phyloP scores from a whole-genome alignment of 2,797 vertebrate genomes.

The Harpagifer antarcticus region DNA sequence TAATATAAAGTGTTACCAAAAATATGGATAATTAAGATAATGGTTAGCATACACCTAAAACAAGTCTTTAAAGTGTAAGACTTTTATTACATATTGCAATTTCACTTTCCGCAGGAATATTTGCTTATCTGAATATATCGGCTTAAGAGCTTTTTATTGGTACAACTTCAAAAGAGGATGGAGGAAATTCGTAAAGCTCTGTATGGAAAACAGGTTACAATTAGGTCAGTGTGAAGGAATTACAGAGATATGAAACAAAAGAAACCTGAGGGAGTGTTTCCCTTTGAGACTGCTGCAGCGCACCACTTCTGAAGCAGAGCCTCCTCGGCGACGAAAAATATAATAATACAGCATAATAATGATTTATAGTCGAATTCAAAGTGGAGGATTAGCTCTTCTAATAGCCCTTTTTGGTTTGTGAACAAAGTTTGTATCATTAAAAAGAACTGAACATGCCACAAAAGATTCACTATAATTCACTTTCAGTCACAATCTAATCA shows the following conservation, averaged over 20 bases:
- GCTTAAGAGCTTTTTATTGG: constrained; percentile 12
- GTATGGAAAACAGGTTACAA: constrained; percentile 64
- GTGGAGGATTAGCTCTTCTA: constrained; percentile 23
- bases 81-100: constrained; percentile 6
- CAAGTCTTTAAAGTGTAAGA: constrained; percentile 10
- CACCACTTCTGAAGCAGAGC: constrained; percentile 45
- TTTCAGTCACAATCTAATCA: constrained; percentile 36
- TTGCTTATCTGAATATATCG: constrained; percentile 36
- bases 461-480: constrained; percentile 37
- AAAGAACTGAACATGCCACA: constrained; percentile 31
- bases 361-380: constrained; percentile 41
- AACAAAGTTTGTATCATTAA: constrained; percentile 42
- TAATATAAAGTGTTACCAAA: neutral
- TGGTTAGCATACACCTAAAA: neutral
- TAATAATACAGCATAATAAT: constrained; percentile 46
- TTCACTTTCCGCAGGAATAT: constrained; percentile 10
- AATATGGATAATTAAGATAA: neutral
- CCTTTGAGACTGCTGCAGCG: constrained; percentile 47
- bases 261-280: constrained; percentile 56
- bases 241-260: constrained; percentile 57
- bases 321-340: constrained; percentile 37
- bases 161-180: constrained; percentile 30
- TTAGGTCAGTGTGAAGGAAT: constrained; percentile 67
- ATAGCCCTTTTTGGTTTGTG: constrained; percentile 41
- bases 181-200: constrained; percentile 29